A percentile compares a stretch with the other conserved stretches of the same genome.
phyloP scores from a whole-genome alignment of 2,888 invertebrate genomes.

The Drosophila pegasa region DNA sequence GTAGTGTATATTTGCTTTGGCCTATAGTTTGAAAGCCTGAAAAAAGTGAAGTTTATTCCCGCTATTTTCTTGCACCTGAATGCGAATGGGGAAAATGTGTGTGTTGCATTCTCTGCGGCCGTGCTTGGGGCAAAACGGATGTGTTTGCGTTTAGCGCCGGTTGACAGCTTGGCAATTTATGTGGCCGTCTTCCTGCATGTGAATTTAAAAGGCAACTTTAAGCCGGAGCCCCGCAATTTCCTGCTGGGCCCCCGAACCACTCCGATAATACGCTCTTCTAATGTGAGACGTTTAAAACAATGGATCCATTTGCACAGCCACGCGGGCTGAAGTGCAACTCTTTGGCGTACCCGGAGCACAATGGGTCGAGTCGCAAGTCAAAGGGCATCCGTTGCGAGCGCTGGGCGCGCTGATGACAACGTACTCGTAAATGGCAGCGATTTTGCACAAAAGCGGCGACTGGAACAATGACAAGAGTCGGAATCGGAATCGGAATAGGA shows the following conservation, averaged over 20 bases:
- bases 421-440: conserved; percentile 63
- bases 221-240: conserved; percentile 53
- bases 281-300: conserved; percentile 64
- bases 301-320: conserved; percentile 69
- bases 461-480: conserved; percentile 53
- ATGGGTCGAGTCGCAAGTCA: conserved; percentile 70
- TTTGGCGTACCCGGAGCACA: conserved; percentile 45
- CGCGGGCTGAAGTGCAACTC: conserved; percentile 63
- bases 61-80: conserved; percentile 31
- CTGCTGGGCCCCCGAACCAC: conserved; percentile 56
- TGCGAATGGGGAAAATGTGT: conserved; percentile 40
- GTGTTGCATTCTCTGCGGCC: conserved; percentile 35
- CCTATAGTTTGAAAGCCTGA: background rate
- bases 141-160: conserved; percentile 69
- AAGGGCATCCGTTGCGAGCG: conserved; percentile 70
- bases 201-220: conserved; percentile 61
- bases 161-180: conserved; percentile 74
- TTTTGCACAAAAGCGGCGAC: conserved; percentile 63
- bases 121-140: conserved; percentile 47
- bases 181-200: conserved; percentile 53
- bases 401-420: conserved; percentile 44
- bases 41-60: conserved; percentile 4
- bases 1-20: background rate
- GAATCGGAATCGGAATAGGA: conserved; percentile 35
- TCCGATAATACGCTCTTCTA: conserved; percentile 30